Conservation (phyloP, 2,888 invertebrate species). For the Trichogramma evanescens region DNA sequence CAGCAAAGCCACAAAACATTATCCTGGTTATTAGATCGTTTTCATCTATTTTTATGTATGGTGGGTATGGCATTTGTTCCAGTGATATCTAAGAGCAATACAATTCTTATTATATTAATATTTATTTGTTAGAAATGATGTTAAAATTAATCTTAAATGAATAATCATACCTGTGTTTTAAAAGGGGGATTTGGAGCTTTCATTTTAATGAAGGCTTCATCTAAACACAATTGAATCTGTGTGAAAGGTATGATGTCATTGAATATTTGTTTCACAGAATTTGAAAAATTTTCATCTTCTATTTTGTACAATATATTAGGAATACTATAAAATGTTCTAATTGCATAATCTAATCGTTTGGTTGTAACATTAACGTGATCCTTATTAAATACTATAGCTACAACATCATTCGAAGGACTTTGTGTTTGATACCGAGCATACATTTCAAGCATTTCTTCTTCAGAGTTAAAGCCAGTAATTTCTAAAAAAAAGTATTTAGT, state of each 20-base stretch:
- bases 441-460: slow-evolving; percentile 32
- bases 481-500: slow-evolving; percentile 18
- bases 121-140: background rate
- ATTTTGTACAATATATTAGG: slow-evolving; percentile 26
- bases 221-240: slow-evolving; percentile 38
- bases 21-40: slow-evolving; percentile 27
- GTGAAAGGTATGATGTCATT: slow-evolving; percentile 26
- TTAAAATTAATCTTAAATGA: background rate
- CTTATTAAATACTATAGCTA: slow-evolving; percentile 35
- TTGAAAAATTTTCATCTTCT: slow-evolving; percentile 18
- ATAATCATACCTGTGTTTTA: slow-evolving; percentile 18
- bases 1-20: slow-evolving; percentile 31
- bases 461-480: slow-evolving; percentile 30
- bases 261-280: slow-evolving; percentile 9
- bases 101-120: background rate
- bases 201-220: slow-evolving; percentile 32
- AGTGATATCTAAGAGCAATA: slow-evolving; percentile 19
- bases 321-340: slow-evolving; percentile 28
- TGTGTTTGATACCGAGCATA: slow-evolving; percentile 28
- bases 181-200: slow-evolving; percentile 17
- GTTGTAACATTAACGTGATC: slow-evolving; percentile 20
- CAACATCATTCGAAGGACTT: slow-evolving; percentile 15
- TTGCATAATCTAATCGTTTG: slow-evolving; percentile 33
- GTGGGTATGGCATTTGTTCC: slow-evolving; percentile 43
- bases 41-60: slow-evolving; percentile 30